Conservation (phyloP, 2,113 vertebrate genomes). For the Bungarus multicinctus region DNA sequence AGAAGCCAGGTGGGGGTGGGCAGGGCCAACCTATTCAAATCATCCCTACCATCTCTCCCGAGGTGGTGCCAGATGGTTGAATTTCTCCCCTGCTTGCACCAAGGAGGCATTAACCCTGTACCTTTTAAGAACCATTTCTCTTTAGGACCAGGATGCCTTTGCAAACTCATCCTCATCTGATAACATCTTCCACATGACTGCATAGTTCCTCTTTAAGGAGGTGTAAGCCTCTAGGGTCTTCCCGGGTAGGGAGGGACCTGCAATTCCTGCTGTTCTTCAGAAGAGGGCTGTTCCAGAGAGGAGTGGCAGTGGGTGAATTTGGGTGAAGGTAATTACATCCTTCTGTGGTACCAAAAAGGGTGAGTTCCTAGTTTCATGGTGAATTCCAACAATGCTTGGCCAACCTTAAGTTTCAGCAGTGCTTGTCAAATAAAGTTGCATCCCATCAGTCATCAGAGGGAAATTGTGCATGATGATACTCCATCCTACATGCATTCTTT, state of each 20-base stretch:
- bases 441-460: no score
- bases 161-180: neutral
- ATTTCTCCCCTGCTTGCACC: no score
- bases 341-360: neutral
- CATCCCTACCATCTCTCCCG: no score
- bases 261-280: neutral
- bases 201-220: neutral
- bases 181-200: neutral
- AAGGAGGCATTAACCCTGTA: neutral
- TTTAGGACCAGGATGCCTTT: neutral
- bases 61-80: no score
- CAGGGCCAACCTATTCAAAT: no score
- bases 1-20: no score
- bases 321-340: neutral
- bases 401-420: neutral
- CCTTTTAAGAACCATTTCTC: neutral
- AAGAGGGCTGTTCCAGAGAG: neutral
- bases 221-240: neutral
- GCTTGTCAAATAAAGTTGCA: neutral
- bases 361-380: neutral
- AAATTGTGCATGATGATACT: no score
- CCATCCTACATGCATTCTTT: no score
- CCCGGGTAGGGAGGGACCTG: neutral
- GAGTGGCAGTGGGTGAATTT: neutral
- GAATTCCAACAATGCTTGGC: neutral